Base-by-base conservation (phyloP, 2,888 invertebrate genomes). In the Zele albiditarsus region DNA sequence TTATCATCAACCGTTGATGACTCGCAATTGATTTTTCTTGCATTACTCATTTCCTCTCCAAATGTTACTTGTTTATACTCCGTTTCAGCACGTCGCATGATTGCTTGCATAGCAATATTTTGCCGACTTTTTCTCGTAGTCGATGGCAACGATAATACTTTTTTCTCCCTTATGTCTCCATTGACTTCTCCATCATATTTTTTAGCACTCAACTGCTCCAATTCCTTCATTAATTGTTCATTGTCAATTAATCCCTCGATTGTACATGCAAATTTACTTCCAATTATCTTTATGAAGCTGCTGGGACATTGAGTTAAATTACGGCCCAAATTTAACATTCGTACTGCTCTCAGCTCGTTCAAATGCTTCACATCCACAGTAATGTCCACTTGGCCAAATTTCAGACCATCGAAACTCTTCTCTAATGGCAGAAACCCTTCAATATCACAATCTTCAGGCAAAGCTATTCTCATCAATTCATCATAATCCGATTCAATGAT, bases 71-170 rank as follows among this genome's bases (percentile, higher is more conserved):
- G 94, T 86, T 94, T 94, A 83, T 93, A 93, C 63, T 91, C 91
- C 80, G 93, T 93, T 85, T 94, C 94, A 80, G 94, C 93, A 78
- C 94, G 93, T 79, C 93, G 91, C 91, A 94, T 92, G 84, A 94
- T 94, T 78, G 94, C 94, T 75, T 94, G 94, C 91, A 96, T 93
- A 0, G 95, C 96, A 63, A 95, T 94, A 88, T 96, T 96, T 84
- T 95, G 95, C 77, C 95, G 82, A 1, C 86, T 87, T 73, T 87
- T 88, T 5, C 87, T 83, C 6, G 78, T 80, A 16, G 77, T 76
- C 3, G 82, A 79, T 6, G 23, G 49, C 20, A 16, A 16, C 33
- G 16, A 27, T 8, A 57, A 23, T 28, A 94, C 94, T 84, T 94
- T 94, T 0, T 94, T 94, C 84, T 94, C 94, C 78, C 94, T 88